A percentile compares a stretch with the other conserved stretches of the same genome.
phyloP scores from a whole-genome alignment of 2,797 vertebrate genomes.

The Artibeus jamaicensis region DNA sequence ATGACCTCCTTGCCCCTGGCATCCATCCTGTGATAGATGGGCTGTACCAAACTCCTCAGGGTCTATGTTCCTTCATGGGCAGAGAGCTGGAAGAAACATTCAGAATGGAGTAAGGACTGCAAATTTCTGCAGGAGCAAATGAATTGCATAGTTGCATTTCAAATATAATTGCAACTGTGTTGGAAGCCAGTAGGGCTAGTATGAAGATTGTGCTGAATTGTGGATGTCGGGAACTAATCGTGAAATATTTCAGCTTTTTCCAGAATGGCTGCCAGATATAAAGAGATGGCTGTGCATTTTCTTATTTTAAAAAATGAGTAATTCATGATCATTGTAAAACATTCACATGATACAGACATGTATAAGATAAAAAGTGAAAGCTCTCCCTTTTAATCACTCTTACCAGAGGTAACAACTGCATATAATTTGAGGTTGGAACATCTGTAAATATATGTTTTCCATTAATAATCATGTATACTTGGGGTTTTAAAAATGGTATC shows the following conservation, averaged over 20 bases:
- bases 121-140: constrained; percentile 42
- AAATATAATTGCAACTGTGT: constrained; percentile 33
- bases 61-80: background rate
- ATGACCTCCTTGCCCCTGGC: constrained; percentile 61
- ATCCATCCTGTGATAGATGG: constrained; percentile 46
- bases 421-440: background rate
- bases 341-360: background rate
- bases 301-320: background rate
- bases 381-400: background rate
- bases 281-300: background rate
- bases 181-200: background rate
- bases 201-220: background rate
- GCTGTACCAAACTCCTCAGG: constrained; percentile 36
- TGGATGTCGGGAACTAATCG: constrained; percentile 2
- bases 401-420: background rate
- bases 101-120: constrained; percentile 32
- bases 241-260: background rate
- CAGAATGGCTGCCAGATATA: constrained; percentile 6
- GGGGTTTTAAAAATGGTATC: background rate
- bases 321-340: background rate
- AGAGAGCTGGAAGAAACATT: constrained; percentile 43
- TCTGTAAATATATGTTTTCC: background rate
- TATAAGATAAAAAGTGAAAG: constrained; percentile 23
- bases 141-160: constrained; percentile 19
- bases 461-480: background rate